Evolutionary conservation across 2,888 invertebrate genomes (phyloP), one percentile per base, ranked within the genome.

Genomic region (Catocala fraxini): DNA sequence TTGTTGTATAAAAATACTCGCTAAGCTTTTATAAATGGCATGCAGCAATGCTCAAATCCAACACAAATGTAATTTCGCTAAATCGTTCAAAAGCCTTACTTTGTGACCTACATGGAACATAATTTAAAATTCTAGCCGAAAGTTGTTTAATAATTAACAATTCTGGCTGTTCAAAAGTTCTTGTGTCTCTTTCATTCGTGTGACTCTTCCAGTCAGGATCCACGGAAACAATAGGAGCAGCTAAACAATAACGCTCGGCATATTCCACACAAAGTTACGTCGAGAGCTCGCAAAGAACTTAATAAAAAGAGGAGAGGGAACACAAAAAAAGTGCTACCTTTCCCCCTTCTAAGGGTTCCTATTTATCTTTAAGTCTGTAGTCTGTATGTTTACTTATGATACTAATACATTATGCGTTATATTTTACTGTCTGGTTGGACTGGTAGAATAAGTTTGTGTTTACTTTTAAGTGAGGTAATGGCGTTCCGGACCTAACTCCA

Each of bases 201-300:
- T 55, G 56, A 49, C 63, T 56, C 53, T 56, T 51, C 49, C 51
- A 68, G 52, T 55, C 56, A 57, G 42, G 25, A 55, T 42, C 41
- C 42, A 11, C 13, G 13, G 34, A 39, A 56, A 64, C 66, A 63
- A 6, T 63, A 52, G 54, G 47, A 53, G 45, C 56, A 45, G 51
- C 49, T 51, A 56, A 67, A 75, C 67, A 70, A 70, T 71, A 71
- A 62, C 51, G 51, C 45, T 46, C 41, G 56, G 57, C 62, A 60
- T 72, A 75, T 69, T 64, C 57, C 35, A 53, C 60, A 62, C 48
- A 66, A 71, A 63, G 63, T 63, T 62, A 64, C 60, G 45, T 55
- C 25, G 47, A 52, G 55, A 51, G 51, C 51, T 68, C 25, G 39
- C 55, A 60, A 70, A 69, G 62, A 61, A 65, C 69, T 69, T 65